phyloP scores from a whole-genome alignment of 2,113 vertebrate genomes.

The Coregonus clupeaformis region DNA sequence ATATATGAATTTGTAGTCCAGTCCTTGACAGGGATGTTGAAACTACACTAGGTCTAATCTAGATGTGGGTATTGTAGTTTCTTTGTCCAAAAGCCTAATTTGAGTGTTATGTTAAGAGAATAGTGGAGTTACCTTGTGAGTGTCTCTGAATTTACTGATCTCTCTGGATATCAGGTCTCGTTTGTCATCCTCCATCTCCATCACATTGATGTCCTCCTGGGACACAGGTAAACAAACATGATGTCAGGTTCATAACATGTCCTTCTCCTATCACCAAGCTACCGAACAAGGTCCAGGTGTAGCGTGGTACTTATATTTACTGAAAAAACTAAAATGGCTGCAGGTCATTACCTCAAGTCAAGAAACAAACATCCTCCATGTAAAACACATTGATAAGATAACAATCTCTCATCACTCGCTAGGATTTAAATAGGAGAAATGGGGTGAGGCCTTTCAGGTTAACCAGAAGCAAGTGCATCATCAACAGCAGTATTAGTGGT shows the following conservation, averaged over 20 bases:
- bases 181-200: constrained; percentile 99
- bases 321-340: too few species aligned
- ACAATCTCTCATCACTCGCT: too few species aligned
- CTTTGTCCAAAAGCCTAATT: constrained; percentile 30
- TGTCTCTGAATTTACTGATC: constrained; percentile 99
- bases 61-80: constrained; percentile 21
- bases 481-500: too few species aligned
- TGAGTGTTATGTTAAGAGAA: constrained; percentile 21
- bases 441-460: too few species aligned
- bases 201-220: constrained; percentile 97
- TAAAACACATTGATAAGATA: too few species aligned
- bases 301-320: too few species aligned
- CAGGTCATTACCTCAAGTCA: too few species aligned
- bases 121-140: constrained; percentile 89
- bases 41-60: constrained; percentile 12
- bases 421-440: too few species aligned
- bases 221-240: constrained; percentile 23
- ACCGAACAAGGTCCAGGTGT: too few species aligned
- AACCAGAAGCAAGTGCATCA: too few species aligned
- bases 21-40: constrained; percentile 26
- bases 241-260: not conserved
- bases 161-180: constrained; percentile 99
- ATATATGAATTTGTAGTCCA: constrained; percentile 18
- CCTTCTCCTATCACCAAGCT: too few species aligned
- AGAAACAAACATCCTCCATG: too few species aligned